Conservation (phyloP, 2,888 invertebrate species). For the Cybosia mesomella region DNA sequence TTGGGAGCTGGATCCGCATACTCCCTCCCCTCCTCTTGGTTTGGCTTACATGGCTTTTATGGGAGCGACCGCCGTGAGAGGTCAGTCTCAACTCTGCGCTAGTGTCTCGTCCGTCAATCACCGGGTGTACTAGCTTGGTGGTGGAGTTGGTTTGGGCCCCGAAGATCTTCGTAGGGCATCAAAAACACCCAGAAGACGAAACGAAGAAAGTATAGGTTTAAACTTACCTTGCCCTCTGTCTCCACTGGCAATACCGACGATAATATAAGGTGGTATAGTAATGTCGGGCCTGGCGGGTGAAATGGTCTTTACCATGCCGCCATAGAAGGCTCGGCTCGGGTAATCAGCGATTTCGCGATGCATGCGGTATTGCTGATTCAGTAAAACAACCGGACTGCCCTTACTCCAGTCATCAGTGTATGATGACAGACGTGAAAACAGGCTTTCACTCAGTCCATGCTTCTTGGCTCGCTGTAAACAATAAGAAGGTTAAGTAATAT, state of each 20-base stretch:
- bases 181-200: too few species aligned
- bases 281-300: slow-evolving; percentile 56
- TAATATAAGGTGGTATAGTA: slow-evolving; percentile 67
- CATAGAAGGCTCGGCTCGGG: slow-evolving; percentile 92
- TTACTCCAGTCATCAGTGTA: slow-evolving; percentile 78
- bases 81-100: too few species aligned
- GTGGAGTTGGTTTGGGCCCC: too few species aligned
- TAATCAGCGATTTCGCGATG: slow-evolving; percentile 92
- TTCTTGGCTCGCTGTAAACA: slow-evolving; percentile 88
- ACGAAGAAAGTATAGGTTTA: too few species aligned
- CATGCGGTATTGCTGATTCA: slow-evolving; percentile 95
- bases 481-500: background rate
- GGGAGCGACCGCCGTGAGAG: too few species aligned
- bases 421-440: slow-evolving; percentile 91
- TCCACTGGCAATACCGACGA: slow-evolving; percentile 71
- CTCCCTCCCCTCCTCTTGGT: too few species aligned
- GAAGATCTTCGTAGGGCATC: too few species aligned
- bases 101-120: too few species aligned
- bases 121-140: too few species aligned
- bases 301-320: slow-evolving; percentile 78
- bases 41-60: too few species aligned
- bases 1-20: too few species aligned
- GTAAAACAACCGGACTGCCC: slow-evolving; percentile 81
- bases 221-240: slow-evolving; percentile 74
- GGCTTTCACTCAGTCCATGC: slow-evolving; percentile 90